phyloP scores from a whole-genome alignment of 2,113 vertebrate genomes.

The Rhodinocichla rosea region DNA sequence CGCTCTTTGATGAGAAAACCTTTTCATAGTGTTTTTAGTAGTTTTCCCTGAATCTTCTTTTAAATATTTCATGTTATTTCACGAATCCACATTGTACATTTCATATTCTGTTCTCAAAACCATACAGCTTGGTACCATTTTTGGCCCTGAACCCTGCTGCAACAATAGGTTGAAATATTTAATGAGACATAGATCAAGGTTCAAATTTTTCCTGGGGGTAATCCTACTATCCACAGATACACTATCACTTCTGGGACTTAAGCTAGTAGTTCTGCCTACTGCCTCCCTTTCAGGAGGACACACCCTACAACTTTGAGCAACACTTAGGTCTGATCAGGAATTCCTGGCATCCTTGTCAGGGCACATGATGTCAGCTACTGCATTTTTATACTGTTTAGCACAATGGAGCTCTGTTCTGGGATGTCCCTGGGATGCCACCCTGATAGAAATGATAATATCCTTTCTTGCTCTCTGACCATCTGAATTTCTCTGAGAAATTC shows the following conservation, averaged over 20 bases:
- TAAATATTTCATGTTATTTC: not conserved
- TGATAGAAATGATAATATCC: not conserved
- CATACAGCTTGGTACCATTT: not conserved
- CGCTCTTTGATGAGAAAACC: not conserved
- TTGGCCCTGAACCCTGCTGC: not conserved
- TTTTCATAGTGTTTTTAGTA: not conserved
- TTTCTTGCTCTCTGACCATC: not conserved
- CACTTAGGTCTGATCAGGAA: not conserved
- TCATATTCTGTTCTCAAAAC: not conserved
- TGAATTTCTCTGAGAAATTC: not conserved
- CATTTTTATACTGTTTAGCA: not conserved
- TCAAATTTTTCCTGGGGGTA: not conserved
- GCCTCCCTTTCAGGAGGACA: not conserved
- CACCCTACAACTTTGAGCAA: not conserved
- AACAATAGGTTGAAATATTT: not conserved
- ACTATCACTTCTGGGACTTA: not conserved
- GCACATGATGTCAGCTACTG: not conserved
- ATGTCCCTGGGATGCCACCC: not conserved
- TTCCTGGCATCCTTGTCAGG: not conserved
- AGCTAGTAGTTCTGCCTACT: not conserved
- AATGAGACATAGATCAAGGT: not conserved
- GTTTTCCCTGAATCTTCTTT: not conserved
- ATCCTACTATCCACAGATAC: not conserved
- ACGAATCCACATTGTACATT: not conserved
- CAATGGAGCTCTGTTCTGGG: not conserved